Evolutionary conservation across 2,797 vertebrate species (phyloP).

Genomic region (Hoplostethus mediterraneus): DNA sequence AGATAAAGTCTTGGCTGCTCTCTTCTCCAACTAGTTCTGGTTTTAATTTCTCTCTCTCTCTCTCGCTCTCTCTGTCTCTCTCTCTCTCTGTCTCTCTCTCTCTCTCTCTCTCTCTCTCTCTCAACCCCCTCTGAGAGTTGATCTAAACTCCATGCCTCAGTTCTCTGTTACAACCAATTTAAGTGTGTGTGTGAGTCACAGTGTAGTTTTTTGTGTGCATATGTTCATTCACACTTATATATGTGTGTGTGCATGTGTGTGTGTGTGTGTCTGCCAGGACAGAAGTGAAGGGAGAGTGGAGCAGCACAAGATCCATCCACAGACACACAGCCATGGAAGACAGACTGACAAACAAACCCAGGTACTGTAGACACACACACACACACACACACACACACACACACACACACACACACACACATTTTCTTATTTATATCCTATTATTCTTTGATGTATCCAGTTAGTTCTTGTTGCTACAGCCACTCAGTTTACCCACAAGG

Average conservation of each 20-base stretch:
- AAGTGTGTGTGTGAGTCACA: neutral
- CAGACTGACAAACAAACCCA: slow-evolving; percentile 43
- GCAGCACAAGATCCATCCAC: slow-evolving; percentile 60
- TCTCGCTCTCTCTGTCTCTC: neutral
- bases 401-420: neutral
- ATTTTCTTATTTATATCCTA: too few relatives aligned
- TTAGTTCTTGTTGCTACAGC: too few relatives aligned
- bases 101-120: neutral
- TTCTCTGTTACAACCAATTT: neutral
- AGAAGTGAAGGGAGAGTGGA: slow-evolving; percentile 89
- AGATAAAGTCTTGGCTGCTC: slow-evolving; percentile 2
- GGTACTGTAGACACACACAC: slow-evolving; percentile 42
- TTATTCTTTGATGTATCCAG: too few relatives aligned
- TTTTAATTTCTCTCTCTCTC: slow-evolving; percentile 1
- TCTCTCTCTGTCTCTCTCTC: neutral
- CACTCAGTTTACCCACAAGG: too few relatives aligned
- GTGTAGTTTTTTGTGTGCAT: neutral
- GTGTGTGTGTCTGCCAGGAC: slow-evolving; percentile 85
- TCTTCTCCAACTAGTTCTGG: neutral
- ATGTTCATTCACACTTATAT: slow-evolving; percentile 17
- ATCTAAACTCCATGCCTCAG: slow-evolving; percentile 6
- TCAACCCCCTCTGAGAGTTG: neutral
- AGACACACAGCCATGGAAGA: slow-evolving; percentile 67
- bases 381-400: neutral
- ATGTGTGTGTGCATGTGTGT: slow-evolving; percentile 46